Base-by-base conservation (phyloP, 1,140 invertebrate genomes). In the Drosophila fuyamai region DNA sequence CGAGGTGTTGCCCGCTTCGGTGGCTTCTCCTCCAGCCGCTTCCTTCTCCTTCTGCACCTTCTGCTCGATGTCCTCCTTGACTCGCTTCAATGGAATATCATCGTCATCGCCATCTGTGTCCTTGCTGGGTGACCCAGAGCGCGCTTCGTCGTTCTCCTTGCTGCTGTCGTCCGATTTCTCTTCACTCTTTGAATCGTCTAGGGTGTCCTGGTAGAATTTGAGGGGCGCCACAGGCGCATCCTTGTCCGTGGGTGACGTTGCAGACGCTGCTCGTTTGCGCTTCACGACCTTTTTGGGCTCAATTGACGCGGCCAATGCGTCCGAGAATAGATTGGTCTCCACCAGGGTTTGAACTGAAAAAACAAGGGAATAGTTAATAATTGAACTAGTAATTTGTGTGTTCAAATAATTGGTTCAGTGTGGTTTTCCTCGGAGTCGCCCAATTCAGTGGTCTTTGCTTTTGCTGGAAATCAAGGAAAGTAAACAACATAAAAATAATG, bases 251-350 rank as follows among this genome's bases (percentile, higher is more conserved):
- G 84, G 93, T 62, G 96, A 95, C 82, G 95, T 95, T 2, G 95
- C 95, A 6, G 94, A 93, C 50, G 95, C 95, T 2, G 94, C 94
- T n/a, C 96, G 94, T 92, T 97, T 97, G 40, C 95, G 93, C 78
- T 96, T 97, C 54, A 95, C 94, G 1, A 95, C 94, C 91, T 96
- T 95, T 71, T 95, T 95, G 0, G 94, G 94, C 5, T 95, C 95
- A 5, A 96, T 95, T 2, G 95, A 95, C 12, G 94, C 95, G 58
- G 95, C 94, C n/a, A 98, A 92, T 2, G 97, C 97, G 93, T 98
- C 97, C 95, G 98, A 98, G 89, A 98, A 98, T 92, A 97, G 95
- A 90, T 96, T 97, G 89, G 97, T 98, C 90, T 98, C 97, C 92
- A 97, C 95, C 32, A 98, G 93, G 62, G 96, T 93, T 93, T 95